Evolutionary conservation across 2,888 invertebrate species (phyloP).

Genomic region (Pandemis cinnamomeana): DNA sequence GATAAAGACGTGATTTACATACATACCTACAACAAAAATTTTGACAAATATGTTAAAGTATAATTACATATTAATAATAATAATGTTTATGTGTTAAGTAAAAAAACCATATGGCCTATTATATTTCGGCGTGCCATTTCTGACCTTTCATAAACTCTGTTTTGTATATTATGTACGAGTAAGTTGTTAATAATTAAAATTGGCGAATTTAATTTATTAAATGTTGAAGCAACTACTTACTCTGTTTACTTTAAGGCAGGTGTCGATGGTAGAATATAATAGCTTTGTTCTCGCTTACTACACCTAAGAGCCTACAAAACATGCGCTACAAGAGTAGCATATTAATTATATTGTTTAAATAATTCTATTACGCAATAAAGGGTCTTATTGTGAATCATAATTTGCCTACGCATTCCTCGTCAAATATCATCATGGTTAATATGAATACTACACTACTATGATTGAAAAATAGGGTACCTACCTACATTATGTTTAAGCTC

Average conservation of each 20-base stretch:
- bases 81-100: too few relatives aligned
- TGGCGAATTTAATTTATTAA: slow-evolving; percentile 9
- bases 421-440: neutral
- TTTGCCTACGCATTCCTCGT: slow-evolving; percentile 27
- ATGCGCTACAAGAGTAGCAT: slow-evolving; percentile 58
- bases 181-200: neutral
- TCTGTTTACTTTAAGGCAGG: slow-evolving; percentile 24
- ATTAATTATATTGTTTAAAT: slow-evolving; percentile 55
- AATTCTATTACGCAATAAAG: slow-evolving; percentile 54
- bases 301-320: slow-evolving; percentile 37
- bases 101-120: slow-evolving; percentile 17
- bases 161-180: neutral
- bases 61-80: too few relatives aligned
- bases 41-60: too few relatives aligned
- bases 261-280: slow-evolving; percentile 9
- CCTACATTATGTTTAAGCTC: neutral
- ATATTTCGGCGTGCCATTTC: slow-evolving; percentile 8
- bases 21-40: too few relatives aligned
- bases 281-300: slow-evolving; percentile 16
- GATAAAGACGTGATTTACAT: too few relatives aligned
- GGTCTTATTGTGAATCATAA: slow-evolving; percentile 36
- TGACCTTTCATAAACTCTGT: neutral
- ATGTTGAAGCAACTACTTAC: slow-evolving; percentile 5
- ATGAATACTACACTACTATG: neutral
- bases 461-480: neutral